phyloP scores from a whole-genome alignment of 2,888 invertebrate species.

The Trypoxylon attenuatum region DNA sequence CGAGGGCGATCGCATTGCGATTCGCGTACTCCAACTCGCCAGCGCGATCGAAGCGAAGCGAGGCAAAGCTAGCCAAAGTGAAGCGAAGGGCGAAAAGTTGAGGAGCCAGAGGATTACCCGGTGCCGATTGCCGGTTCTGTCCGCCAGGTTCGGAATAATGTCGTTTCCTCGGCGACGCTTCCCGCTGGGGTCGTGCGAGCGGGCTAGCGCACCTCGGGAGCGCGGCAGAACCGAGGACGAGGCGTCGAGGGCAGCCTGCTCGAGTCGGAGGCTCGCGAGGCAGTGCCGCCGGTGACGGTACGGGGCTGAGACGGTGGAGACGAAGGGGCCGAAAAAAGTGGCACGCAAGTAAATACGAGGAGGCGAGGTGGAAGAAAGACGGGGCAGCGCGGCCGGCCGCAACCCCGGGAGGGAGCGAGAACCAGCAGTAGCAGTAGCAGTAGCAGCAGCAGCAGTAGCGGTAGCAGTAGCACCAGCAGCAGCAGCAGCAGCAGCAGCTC shows the following conservation, averaged over 20 bases:
- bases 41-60: slow-evolving; percentile 6
- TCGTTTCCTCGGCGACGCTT: no score
- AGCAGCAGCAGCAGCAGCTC: no score
- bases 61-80: not conserved
- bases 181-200: not conserved
- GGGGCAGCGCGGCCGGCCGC: not conserved
- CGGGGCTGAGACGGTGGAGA: not conserved
- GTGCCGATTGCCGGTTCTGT: no score
- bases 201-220: not conserved
- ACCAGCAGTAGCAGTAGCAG: no score
- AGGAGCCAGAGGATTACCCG: no score
- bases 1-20: slow-evolving; percentile 3
- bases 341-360: not conserved
- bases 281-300: not conserved
- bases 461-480: no score
- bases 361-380: not conserved
- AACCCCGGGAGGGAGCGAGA: not conserved
- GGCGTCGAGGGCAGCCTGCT: not conserved
- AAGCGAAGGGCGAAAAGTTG: not conserved
- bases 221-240: not conserved
- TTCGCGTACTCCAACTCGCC: slow-evolving; percentile 2
- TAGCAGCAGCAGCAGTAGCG: no score
- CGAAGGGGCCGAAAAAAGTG: not conserved
- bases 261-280: not conserved
- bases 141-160: no score